Evolutionary conservation across 2,797 vertebrate genomes (phyloP).

Genomic region (Eptatretus atami): DNA sequence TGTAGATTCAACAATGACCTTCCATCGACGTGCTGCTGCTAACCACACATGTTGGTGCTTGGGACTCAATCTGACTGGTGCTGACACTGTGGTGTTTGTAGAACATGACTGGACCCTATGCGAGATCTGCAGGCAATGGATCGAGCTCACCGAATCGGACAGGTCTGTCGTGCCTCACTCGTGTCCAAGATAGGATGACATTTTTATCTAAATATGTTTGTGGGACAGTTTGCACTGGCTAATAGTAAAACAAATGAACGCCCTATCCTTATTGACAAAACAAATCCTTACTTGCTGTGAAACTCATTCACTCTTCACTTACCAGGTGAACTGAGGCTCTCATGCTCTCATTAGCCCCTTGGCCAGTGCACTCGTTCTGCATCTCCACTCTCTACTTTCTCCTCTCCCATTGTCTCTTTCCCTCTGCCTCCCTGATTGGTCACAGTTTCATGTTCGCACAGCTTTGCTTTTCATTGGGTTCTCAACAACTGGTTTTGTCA

Average conservation of each 20-base stretch:
- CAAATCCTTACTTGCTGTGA: no score
- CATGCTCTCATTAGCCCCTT: background rate
- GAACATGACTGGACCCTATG: slow-evolving; percentile 99
- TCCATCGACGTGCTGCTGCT: slow-evolving; percentile 87
- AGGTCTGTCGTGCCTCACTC: slow-evolving; percentile 21
- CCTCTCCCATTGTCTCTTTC: no score
- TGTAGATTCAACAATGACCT: slow-evolving; percentile 80
- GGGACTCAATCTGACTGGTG: slow-evolving; percentile 77
- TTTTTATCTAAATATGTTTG: no score
- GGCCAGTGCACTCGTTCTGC: background rate
- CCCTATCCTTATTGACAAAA: background rate
- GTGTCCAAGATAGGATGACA: background rate
- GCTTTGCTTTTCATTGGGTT: no score
- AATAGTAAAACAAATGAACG: background rate
- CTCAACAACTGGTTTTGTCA: no score
- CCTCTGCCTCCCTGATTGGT: no score
- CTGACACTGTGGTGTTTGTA: slow-evolving; percentile 91
- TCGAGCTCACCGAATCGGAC: slow-evolving; percentile 79
- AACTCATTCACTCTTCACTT: no score
- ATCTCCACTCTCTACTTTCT: no score
- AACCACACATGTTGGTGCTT: slow-evolving; percentile 79
- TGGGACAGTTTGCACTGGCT: background rate
- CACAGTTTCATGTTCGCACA: no score
- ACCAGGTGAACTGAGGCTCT: no score
- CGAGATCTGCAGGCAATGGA: slow-evolving; percentile 96